Conservation (phyloP, 2,888 invertebrate genomes). For the Hoplodrina ambigua region DNA sequence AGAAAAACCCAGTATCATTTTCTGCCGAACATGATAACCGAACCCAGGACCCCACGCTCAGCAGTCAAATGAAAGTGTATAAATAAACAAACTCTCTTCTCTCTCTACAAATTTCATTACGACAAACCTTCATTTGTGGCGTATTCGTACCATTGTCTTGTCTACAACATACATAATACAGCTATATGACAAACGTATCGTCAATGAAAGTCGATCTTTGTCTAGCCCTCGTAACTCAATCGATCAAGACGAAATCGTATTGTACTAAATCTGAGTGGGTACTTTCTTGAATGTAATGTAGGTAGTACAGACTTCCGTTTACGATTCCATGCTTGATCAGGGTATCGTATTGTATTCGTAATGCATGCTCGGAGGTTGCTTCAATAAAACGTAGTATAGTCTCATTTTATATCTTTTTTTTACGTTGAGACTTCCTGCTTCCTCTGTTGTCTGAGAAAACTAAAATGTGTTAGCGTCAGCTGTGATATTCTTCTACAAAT, state of each 20-base stretch:
- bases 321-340: constrained; percentile 8
- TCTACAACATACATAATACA: constrained; percentile 1
- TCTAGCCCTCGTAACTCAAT: constrained; percentile 38
- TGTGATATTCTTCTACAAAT: not conserved
- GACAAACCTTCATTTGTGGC: not conserved
- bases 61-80: too few species aligned
- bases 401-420: not conserved
- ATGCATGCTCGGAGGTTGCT: not conserved
- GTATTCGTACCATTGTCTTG: not conserved
- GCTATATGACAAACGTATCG: constrained; percentile 2
- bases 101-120: not conserved
- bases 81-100: too few species aligned
- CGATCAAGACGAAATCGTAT: constrained; percentile 35
- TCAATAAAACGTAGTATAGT: not conserved
- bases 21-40: too few species aligned
- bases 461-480: not conserved
- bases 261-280: constrained; percentile 31
- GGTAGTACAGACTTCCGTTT: constrained; percentile 14
- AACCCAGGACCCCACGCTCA: too few species aligned
- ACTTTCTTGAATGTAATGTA: constrained; percentile 25
- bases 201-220: constrained; percentile 27
- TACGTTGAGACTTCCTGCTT: not conserved
- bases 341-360: constrained; percentile 11
- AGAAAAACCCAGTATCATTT: too few species aligned
- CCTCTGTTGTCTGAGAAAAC: not conserved